Conservation (phyloP, 1,140 invertebrate species). For the Linepithema humile region DNA sequence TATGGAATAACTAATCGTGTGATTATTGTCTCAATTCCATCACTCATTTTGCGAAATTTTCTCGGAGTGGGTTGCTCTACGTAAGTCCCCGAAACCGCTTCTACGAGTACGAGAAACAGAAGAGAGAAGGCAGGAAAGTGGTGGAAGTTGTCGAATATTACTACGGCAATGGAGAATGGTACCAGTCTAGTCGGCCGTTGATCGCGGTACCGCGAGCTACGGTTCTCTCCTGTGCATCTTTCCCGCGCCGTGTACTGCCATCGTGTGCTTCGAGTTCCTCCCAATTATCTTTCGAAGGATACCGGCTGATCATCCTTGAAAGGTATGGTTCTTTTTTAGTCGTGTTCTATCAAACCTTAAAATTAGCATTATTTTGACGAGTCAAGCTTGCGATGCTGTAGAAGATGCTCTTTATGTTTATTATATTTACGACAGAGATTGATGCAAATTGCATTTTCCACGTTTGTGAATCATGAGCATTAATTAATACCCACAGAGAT, state of each 20-base stretch:
- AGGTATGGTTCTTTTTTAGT: slow-evolving; percentile 52
- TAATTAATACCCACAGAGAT: not conserved
- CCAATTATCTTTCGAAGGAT: slow-evolving; percentile 48
- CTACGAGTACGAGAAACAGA: slow-evolving; percentile 47
- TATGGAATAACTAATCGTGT: no score
- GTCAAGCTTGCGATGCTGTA: not conserved
- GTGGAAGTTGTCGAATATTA: slow-evolving; percentile 83
- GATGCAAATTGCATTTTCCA: not conserved
- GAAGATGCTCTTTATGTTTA: not conserved
- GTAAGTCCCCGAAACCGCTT: slow-evolving; percentile 35
- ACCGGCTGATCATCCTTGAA: slow-evolving; percentile 31
- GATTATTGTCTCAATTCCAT: not conserved
- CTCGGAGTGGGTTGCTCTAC: slow-evolving; percentile 1
- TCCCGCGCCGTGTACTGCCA: slow-evolving; percentile 8
- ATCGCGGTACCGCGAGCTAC: slow-evolving; percentile 78
- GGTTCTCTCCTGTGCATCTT: slow-evolving; percentile 29
- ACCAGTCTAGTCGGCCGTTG: slow-evolving; percentile 82
- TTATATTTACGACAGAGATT: not conserved
- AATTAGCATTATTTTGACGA: not conserved
- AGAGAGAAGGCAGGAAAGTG: slow-evolving; percentile 73
- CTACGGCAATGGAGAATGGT: slow-evolving; percentile 81
- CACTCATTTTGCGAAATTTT: not conserved
- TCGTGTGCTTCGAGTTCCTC: slow-evolving; percentile 1
- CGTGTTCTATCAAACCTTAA: not conserved
- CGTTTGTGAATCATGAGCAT: not conserved